Conservation (phyloP, 2,797 vertebrate species). For the Morelia viridis region DNA sequence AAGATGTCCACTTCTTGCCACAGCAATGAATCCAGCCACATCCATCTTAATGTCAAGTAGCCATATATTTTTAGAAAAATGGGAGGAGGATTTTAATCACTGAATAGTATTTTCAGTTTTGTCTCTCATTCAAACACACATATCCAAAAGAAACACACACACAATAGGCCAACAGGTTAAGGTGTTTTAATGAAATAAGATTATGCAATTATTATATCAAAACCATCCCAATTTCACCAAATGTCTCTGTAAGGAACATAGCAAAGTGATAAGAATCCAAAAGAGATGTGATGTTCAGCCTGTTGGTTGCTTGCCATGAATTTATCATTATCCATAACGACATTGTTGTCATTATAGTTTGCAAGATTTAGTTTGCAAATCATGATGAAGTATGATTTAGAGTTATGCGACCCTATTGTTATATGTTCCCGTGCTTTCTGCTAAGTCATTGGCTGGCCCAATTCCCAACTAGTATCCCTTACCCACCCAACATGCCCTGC, state of each 20-base stretch:
- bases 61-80: slow-evolving; percentile 43
- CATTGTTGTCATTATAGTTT: no score
- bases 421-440: no score
- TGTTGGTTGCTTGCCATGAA: slow-evolving; percentile 32
- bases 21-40: slow-evolving; percentile 33
- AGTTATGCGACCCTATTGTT: no score
- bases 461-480: no score
- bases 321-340: no score
- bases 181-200: neutral
- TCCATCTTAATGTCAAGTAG: slow-evolving; percentile 43
- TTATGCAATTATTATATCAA: slow-evolving; percentile 36
- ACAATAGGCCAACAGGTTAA: neutral
- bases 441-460: no score
- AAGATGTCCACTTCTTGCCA: slow-evolving; percentile 44
- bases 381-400: no score
- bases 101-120: neutral
- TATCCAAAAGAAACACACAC: no score
- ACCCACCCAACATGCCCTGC: no score
- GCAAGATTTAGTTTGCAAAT: no score
- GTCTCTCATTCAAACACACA: slow-evolving; percentile 11
- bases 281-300: slow-evolving; percentile 45
- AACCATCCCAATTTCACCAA: slow-evolving; percentile 33
- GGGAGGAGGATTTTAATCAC: slow-evolving; percentile 7
- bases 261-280: slow-evolving; percentile 27
- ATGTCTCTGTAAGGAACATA: slow-evolving; percentile 40